Percentiles rank a stretch among this genome's conserved stretches.
phyloP scores from a whole-genome alignment of 1,140 invertebrate species.

The Habropoda laboriosa region DNA sequence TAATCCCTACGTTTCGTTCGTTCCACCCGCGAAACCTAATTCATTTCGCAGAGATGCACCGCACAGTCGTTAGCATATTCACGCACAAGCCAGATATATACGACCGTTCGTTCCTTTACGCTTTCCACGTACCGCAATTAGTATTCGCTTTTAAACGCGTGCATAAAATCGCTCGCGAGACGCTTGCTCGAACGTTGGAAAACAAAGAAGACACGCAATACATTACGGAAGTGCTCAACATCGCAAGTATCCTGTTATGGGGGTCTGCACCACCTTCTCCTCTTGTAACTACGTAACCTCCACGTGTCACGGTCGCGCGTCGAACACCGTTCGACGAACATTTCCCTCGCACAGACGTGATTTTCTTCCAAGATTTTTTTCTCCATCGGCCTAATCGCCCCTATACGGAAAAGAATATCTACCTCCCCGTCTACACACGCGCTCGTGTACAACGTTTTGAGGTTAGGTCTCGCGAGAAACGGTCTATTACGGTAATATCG shows the following conservation, averaged over 20 bases:
- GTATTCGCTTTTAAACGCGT: neutral
- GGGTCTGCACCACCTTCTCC: constrained; percentile 7
- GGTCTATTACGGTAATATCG: constrained; percentile 46
- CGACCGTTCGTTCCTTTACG: constrained; percentile 17
- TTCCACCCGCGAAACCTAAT: no score
- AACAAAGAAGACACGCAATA: constrained; percentile 38
- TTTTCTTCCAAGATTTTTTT: no score
- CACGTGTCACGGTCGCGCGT: constrained; percentile 60
- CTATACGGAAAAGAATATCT: neutral
- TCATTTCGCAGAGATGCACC: constrained; percentile 8
- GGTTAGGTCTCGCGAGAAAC: constrained; percentile 28
- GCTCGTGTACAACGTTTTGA: constrained; percentile 37
- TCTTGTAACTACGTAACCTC: constrained; percentile 43
- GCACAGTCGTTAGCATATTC: neutral
- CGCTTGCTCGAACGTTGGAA: neutral
- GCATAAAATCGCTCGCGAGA: constrained; percentile 6
- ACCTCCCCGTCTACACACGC: neutral
- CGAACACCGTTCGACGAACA: constrained; percentile 6
- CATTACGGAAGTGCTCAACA: constrained; percentile 48
- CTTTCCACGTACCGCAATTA: constrained; percentile 30
- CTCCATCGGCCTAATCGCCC: constrained; percentile 27
- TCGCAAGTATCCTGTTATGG: constrained; percentile 45
- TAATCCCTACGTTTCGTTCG: no score
- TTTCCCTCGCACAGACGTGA: constrained; percentile 10
- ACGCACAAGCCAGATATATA: neutral